Conservation (phyloP, 2,888 invertebrate species). For the Folsomia manolachei region DNA sequence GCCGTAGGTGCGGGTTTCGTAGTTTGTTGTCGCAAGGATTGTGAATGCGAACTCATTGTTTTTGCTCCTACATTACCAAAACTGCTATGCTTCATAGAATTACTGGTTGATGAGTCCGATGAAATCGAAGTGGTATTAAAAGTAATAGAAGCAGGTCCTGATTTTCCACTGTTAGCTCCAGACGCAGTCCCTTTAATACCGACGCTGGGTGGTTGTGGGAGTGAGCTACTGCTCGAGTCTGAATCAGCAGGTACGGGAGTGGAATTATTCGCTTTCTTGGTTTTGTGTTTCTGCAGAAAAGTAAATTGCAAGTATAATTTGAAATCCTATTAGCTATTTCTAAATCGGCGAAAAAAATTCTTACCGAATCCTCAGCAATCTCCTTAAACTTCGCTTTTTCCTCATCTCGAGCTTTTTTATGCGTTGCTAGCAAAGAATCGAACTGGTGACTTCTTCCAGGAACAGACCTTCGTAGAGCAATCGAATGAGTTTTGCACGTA, state of each 20-base stretch:
- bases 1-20: not conserved
- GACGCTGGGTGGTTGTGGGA: not conserved
- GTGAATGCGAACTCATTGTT: not conserved
- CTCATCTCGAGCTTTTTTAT: constrained; percentile 65
- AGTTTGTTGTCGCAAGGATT: not conserved
- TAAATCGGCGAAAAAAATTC: no score
- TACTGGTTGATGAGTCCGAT: not conserved
- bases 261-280: not conserved
- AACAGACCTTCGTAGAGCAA: constrained; percentile 68
- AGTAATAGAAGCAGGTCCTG: not conserved
- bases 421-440: constrained; percentile 71
- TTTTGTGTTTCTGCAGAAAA: constrained; percentile 11
- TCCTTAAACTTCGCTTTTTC: constrained; percentile 27
- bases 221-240: not conserved
- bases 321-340: no score
- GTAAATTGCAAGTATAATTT: not conserved
- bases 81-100: not conserved
- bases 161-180: not conserved
- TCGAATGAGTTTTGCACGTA: constrained; percentile 64
- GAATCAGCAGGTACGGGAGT: not conserved
- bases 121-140: not conserved
- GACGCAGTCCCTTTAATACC: not conserved
- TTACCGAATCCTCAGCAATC: not conserved
- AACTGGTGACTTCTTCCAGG: constrained; percentile 70
- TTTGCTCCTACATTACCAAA: not conserved